phyloP scores from a whole-genome alignment of 2,113 vertebrate species.

The Smithornis capensis region DNA sequence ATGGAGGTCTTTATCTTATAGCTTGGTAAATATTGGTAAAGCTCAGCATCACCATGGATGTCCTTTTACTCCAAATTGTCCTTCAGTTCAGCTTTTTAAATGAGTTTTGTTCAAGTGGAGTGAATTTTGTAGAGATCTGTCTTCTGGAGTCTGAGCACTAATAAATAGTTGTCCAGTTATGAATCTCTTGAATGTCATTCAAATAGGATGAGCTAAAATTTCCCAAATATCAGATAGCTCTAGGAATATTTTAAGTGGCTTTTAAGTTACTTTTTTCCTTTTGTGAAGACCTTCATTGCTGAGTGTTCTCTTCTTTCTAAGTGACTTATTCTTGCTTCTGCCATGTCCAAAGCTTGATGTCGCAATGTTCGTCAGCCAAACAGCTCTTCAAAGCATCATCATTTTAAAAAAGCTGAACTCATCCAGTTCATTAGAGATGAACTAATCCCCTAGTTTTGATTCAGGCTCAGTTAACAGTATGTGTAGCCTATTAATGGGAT shows the following conservation, averaged over 20 bases:
- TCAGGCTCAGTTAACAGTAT: background rate
- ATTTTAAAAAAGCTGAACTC: background rate
- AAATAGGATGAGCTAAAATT: background rate
- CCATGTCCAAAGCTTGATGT: background rate
- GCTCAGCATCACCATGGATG: background rate
- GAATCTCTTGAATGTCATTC: constrained; percentile 2
- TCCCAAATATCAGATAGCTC: background rate
- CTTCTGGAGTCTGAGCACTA: constrained; percentile 7
- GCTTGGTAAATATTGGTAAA: background rate
- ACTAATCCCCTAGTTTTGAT: background rate
- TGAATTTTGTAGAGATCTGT: background rate
- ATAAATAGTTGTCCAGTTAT: background rate
- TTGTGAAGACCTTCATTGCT: background rate
- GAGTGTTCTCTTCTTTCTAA: background rate
- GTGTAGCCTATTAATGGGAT: background rate
- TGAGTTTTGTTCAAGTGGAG: background rate
- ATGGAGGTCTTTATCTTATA: background rate
- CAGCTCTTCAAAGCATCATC: background rate
- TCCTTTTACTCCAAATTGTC: background rate
- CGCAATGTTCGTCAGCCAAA: background rate
- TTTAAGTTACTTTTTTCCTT: background rate
- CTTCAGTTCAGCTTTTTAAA: background rate
- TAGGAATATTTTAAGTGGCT: background rate
- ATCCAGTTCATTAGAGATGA: background rate
- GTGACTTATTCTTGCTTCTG: background rate